A percentile compares a stretch with the other conserved stretches of the same genome.
Conservation (phyloP, 2,113 vertebrate species). For the Lanius collurio region DNA sequence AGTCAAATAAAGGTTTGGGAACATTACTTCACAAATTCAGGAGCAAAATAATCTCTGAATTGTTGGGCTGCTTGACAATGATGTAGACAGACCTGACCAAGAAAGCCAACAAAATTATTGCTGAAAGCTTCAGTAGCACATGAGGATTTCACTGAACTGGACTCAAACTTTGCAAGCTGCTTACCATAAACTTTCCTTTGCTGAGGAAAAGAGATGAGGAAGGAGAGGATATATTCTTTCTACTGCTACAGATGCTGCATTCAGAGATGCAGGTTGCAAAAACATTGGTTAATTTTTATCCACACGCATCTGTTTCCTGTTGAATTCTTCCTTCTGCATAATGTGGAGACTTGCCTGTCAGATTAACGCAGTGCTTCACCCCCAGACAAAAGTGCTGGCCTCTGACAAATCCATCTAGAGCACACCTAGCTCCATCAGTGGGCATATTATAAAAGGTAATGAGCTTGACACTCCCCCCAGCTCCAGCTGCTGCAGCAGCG, state of each 20-base stretch:
- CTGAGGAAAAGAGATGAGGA: background rate
- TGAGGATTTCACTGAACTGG: background rate
- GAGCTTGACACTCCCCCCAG: conserved; percentile 28
- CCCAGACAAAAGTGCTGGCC: conserved; percentile 27
- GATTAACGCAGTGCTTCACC: background rate
- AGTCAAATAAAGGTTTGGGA: background rate
- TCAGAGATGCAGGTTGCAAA: background rate
- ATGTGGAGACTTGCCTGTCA: conserved; percentile 21
- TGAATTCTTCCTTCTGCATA: conserved; percentile 26
- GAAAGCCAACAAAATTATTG: background rate
- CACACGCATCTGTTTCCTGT: background rate
- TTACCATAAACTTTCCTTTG: background rate
- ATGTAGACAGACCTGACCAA: background rate
- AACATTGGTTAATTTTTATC: conserved; percentile 1
- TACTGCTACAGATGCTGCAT: background rate
- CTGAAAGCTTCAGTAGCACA: background rate
- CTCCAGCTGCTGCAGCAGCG: conserved; percentile 54
- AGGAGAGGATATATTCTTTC: background rate
- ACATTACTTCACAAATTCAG: background rate
- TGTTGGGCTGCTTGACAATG: background rate
- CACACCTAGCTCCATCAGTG: conserved; percentile 56
- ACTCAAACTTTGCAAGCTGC: background rate
- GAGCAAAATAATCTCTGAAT: background rate
- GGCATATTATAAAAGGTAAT: conserved; percentile 39
- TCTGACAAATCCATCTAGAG: conserved; percentile 31